Percentiles rank a stretch among this genome's conserved stretches.
Evolutionary conservation across 2,888 invertebrate species (phyloP).

Genomic region (Diaphora mendica): DNA sequence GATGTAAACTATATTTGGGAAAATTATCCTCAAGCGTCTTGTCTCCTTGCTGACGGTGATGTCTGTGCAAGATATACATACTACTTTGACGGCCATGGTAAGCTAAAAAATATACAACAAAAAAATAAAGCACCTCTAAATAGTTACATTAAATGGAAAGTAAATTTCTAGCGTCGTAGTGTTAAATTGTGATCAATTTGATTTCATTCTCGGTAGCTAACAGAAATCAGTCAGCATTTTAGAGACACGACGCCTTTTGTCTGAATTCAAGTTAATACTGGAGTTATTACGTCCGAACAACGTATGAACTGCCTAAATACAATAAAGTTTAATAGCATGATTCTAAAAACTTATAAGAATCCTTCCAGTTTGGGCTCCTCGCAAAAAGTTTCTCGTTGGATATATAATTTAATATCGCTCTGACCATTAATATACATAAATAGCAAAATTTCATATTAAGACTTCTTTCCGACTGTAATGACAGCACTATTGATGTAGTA

Average conservation of each 20-base stretch:
- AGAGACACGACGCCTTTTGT: not conserved
- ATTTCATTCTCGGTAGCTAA: too few species aligned
- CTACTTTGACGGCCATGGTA: conserved; percentile 87
- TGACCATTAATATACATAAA: too few species aligned
- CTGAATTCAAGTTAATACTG: not conserved
- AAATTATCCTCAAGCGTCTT: conserved; percentile 84
- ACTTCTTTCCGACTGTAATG: not conserved
- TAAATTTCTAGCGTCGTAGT: not conserved
- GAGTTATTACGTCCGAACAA: not conserved
- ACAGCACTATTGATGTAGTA: too few species aligned
- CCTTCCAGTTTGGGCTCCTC: not conserved
- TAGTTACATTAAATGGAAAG: not conserved
- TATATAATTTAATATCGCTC: too few species aligned
- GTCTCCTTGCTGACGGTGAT: conserved; percentile 85
- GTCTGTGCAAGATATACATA: conserved; percentile 89
- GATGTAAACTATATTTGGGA: conserved; percentile 88
- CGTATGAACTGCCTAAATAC: not conserved
- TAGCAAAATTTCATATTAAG: too few species aligned
- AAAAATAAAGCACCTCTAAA: not conserved
- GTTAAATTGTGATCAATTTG: too few species aligned
- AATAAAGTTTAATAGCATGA: not conserved
- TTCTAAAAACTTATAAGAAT: too few species aligned
- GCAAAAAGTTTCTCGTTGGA: too few species aligned
- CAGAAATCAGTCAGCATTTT: not conserved
- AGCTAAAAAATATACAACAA: conserved; percentile 48